Base-by-base conservation (phyloP, 1,140 invertebrate species). In the Cecropterus lyciades region DNA sequence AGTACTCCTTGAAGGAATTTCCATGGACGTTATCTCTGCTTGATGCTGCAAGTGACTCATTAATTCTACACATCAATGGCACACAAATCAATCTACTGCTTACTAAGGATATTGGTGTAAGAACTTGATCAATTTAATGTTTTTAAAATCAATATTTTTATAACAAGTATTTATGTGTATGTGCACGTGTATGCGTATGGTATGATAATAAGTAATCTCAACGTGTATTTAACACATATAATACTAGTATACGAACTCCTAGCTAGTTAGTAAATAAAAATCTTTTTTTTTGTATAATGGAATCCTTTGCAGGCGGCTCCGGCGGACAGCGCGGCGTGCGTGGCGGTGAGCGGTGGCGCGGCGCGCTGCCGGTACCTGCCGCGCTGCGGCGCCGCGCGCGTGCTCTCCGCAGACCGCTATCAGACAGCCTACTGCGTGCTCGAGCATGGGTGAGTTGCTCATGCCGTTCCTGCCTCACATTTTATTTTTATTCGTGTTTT, bases 31-130 rank as follows among this genome's bases (percentile, higher is more conserved):
- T 65, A 14, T n/a, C 43, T 5, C 13, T 82, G 10, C 57, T 86
- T 7, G 64, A 81, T 24, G 45, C 51, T 9, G 59, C 42, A 3
- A 16, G 62, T 0, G 71, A 77, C 33, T 20, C 65, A 6, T 56
- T 85, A 11, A 49, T 69, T 8, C 42, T 87, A 15, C 24, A 56
- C 8, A 55, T 52, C 33, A 85, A 83, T 46, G 78, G 72, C 20
- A 20, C 20, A 1, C 20, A 20, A 20, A 5, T 20, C 20, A 20
- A 7, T 8, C 30, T 33, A 1, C 3, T 4, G 9, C 30, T 33
- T 8, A 33, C 30, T 33, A 33, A 33, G 33, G 33, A 37, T 37
- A 37, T 37, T 37, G n/a, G 7, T 2, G 33, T 37, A n/a, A 37
- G 33, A 37, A 7, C 27, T 24, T 5, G 20, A 24, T 24, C 20